Conservation (phyloP, 1,140 invertebrate genomes). For the Xylocopa sonorina region DNA sequence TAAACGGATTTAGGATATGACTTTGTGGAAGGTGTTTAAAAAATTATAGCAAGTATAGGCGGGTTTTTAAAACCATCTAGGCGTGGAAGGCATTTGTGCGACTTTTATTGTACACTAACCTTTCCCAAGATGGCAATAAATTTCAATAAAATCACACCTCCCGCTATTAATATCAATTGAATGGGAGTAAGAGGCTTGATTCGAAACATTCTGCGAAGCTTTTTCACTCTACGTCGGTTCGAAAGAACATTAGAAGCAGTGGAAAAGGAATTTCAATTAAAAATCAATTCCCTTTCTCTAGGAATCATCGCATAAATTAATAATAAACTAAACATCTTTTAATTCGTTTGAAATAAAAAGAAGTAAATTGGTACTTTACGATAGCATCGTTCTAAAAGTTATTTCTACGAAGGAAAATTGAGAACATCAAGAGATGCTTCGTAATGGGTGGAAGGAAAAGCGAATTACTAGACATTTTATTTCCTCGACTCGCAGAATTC, state of each 20-base stretch:
- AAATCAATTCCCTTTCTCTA: neutral
- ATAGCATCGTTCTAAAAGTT: neutral
- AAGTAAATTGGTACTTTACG: neutral
- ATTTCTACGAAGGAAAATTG: neutral
- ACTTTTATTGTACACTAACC: constrained; percentile 1
- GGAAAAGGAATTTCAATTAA: neutral
- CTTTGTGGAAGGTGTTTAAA: constrained; percentile 10
- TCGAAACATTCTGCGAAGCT: neutral
- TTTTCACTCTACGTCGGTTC: neutral
- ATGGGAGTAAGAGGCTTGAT: neutral
- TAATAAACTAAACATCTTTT: no score
- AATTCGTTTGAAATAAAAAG: no score
- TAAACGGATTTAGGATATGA: neutral
- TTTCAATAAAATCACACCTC: constrained; percentile 13
- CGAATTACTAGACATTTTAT: neutral
- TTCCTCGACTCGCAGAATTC: neutral
- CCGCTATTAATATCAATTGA: constrained; percentile 22
- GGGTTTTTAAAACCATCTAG: neutral
- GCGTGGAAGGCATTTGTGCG: neutral
- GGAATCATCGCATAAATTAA: neutral
- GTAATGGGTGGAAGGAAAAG: neutral
- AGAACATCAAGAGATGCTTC: neutral
- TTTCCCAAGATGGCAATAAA: neutral
- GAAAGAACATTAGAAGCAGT: neutral
- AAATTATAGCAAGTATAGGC: neutral